Percentiles rank a stretch among this genome's conserved stretches.
Conservation (phyloP, 2,888 invertebrate genomes). For the Melanostoma mellinum region DNA sequence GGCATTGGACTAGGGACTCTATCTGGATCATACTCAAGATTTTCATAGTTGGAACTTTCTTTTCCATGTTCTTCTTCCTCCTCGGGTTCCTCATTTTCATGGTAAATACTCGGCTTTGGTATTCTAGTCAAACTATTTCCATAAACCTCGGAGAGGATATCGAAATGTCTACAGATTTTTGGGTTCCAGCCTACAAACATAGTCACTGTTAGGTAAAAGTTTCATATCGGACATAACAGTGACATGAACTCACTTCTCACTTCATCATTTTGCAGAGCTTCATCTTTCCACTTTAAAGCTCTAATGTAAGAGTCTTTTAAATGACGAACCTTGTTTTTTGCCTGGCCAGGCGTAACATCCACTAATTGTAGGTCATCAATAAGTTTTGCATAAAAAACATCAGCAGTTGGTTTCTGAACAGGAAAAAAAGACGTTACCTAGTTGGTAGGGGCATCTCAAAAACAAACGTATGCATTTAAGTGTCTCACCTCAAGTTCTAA, state of each 20-base stretch:
- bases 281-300: constrained; percentile 15
- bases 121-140: not conserved
- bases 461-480: not conserved
- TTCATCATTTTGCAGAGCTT: constrained; percentile 3
- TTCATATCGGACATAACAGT: not conserved
- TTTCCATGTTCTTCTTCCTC: too few relatives aligned
- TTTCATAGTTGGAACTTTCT: too few relatives aligned
- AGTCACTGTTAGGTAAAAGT: not conserved
- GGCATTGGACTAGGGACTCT: too few relatives aligned
- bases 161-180: constrained; percentile 17
- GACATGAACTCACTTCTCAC: not conserved
- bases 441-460: not conserved
- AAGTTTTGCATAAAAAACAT: constrained; percentile 17
- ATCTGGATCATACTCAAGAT: too few relatives aligned
- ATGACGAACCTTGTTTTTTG: constrained; percentile 20
- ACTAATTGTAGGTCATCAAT: constrained; percentile 13
- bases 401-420: constrained; percentile 24
- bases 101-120: too few relatives aligned
- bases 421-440: not conserved
- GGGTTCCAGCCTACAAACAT: not conserved
- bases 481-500: constrained; percentile 11
- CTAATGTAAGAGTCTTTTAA: constrained; percentile 26
- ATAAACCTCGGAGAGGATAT: constrained; percentile 17
- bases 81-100: too few relatives aligned
- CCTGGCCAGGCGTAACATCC: constrained; percentile 4